A percentile compares a stretch with the other conserved stretches of the same genome.
phyloP scores from a whole-genome alignment of 1,140 invertebrate species.

The Rhopalosiphum maidis region DNA sequence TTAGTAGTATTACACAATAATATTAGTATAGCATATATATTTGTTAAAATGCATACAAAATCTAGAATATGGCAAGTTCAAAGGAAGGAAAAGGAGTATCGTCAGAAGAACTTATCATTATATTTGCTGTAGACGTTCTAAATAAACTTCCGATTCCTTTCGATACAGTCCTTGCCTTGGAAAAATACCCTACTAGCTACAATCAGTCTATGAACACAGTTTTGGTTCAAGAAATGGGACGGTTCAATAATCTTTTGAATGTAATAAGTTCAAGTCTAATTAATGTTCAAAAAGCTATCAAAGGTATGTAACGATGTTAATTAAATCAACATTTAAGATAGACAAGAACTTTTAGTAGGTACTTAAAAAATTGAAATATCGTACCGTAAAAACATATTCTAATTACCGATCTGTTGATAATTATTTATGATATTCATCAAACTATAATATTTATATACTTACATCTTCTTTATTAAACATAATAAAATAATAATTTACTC shows the following conservation, averaged over 20 bases:
- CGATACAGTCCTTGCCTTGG: conserved; percentile 71
- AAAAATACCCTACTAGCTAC: conserved; percentile 81
- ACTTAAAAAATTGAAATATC: neutral
- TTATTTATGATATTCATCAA: neutral
- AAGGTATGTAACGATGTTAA: conserved; percentile 67
- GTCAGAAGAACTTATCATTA: conserved; percentile 8
- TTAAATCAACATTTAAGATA: neutral
- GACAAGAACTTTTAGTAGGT: neutral
- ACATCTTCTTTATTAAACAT: no score
- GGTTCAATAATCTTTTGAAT: conserved; percentile 78
- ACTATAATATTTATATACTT: no score
- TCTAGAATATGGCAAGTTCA: conserved; percentile 28
- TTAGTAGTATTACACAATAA: neutral
- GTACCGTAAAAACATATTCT: neutral
- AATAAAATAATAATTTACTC: neutral
- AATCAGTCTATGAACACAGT: conserved; percentile 85
- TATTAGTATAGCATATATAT: neutral
- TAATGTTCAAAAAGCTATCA: conserved; percentile 81
- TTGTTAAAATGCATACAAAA: neutral
- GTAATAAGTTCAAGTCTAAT: conserved; percentile 73
- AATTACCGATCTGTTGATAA: neutral
- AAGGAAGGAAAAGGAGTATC: conserved; percentile 11
- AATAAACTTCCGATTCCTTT: conserved; percentile 76
- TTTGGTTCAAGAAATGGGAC: conserved; percentile 75
- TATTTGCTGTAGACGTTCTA: conserved; percentile 71